These are phyloP conservation scores for Athalia rosae DNA, from an alignment of 2,888 invertebrate species.

Conservation along the genomic window DNA sequence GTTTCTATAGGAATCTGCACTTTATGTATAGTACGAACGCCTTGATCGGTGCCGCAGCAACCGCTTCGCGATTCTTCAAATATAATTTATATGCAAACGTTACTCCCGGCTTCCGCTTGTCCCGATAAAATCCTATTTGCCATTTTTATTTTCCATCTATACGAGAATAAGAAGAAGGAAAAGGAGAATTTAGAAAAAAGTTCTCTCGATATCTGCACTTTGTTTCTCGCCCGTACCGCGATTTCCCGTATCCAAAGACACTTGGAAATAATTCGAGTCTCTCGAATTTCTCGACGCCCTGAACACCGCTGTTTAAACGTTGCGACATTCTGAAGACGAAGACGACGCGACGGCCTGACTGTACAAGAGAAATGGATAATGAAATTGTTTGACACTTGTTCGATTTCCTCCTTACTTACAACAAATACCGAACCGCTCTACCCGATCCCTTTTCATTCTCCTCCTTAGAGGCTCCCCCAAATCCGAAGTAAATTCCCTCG, in stretches of 20 bases:
- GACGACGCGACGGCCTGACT: background rate
- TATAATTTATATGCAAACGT: conserved; percentile 40
- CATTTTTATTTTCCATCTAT: background rate
- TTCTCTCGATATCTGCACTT: background rate
- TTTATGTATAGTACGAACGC: background rate
- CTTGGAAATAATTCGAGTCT: too few species aligned
- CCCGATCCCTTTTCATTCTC: too few species aligned
- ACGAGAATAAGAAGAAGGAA: background rate
- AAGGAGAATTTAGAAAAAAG: background rate
- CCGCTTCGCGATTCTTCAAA: conserved; percentile 25
- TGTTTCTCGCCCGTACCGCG: too few species aligned
- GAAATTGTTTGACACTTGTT: conserved; percentile 37
- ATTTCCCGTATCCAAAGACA: too few species aligned
- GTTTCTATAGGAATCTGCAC: background rate
- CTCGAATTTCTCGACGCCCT: too few species aligned
- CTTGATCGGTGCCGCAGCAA: background rate
- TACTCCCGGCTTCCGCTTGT: conserved; percentile 2
- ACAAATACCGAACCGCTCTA: background rate
- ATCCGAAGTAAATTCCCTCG: too few species aligned
- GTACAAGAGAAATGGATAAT: background rate
- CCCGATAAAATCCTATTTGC: conserved; percentile 9
- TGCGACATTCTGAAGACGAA: background rate
- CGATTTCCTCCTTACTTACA: conserved; percentile 3
- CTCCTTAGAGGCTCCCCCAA: too few species aligned
- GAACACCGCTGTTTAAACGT: too few species aligned